Evolutionary conservation across 2,888 invertebrate genomes (phyloP).

Genomic region (Quadroppia sp.): DNA sequence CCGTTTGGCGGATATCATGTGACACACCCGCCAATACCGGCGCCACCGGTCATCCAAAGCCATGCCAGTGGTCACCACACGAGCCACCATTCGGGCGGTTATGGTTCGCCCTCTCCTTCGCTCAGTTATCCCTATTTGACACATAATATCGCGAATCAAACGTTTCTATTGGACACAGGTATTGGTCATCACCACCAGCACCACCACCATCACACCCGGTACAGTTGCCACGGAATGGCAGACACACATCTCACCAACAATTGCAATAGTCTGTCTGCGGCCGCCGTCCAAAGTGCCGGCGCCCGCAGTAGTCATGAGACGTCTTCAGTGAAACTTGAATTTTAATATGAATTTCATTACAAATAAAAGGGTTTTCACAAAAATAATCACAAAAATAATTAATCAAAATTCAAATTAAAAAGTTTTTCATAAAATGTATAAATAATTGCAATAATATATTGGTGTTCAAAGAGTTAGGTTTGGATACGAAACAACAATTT

Average conservation of each 20-base stretch:
- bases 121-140: conserved; percentile 8
- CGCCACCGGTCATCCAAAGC: not conserved
- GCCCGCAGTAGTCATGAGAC: not conserved
- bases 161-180: not conserved
- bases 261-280: not conserved
- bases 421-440: too few relatives aligned
- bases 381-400: too few relatives aligned
- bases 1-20: not conserved
- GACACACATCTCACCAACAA: not conserved
- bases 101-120: not conserved
- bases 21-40: not conserved
- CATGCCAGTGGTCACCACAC: not conserved
- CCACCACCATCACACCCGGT: not conserved
- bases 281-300: not conserved
- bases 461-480: too few relatives aligned
- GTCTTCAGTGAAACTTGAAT: not conserved
- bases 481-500: too few relatives aligned
- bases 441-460: too few relatives aligned
- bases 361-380: too few relatives aligned
- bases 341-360: too few relatives aligned
- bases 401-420: too few relatives aligned
- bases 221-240: not conserved
- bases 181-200: not conserved
- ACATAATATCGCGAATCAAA: not conserved
- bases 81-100: not conserved